Percentiles rank a stretch among this genome's conserved stretches.
phyloP scores from a whole-genome alignment of 1,140 invertebrate species.

The Pomacea maculata region DNA sequence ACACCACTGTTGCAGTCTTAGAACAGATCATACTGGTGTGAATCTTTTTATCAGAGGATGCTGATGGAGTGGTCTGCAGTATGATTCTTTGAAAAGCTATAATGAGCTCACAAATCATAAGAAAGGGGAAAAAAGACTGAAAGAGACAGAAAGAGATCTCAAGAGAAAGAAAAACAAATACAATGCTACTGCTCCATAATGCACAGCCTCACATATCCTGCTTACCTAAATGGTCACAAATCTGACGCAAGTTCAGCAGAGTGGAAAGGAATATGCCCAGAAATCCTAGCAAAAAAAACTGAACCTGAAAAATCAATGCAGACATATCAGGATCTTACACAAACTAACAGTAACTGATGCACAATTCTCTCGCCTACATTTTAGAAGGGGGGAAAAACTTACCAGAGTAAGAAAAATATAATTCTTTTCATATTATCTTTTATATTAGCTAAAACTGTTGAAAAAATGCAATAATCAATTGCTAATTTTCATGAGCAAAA shows the following conservation, averaged over 20 bases:
- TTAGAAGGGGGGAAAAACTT: too few relatives aligned
- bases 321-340: too few relatives aligned
- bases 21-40: too few relatives aligned
- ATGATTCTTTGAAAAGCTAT: too few relatives aligned
- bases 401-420: too few relatives aligned
- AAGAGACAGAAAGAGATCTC: neutral
- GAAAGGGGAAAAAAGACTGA: neutral
- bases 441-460: too few relatives aligned
- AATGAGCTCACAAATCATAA: neutral
- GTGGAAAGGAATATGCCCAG: conserved; percentile 43
- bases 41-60: too few relatives aligned
- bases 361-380: neutral
- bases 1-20: too few relatives aligned
- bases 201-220: neutral
- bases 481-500: too few relatives aligned
- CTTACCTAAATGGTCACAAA: conserved; percentile 49
- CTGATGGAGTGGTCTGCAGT: too few relatives aligned
- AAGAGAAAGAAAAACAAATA: neutral
- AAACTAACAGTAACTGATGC: conserved; percentile 6
- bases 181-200: neutral
- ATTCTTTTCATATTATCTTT: too few relatives aligned
- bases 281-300: conserved; percentile 37
- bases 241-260: conserved; percentile 43
- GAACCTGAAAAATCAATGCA: conserved; percentile 33
- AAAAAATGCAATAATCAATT: too few relatives aligned